Evolutionary conservation across 2,797 vertebrate genomes (phyloP).

Genomic region (Lagorchestes hirsutus): DNA sequence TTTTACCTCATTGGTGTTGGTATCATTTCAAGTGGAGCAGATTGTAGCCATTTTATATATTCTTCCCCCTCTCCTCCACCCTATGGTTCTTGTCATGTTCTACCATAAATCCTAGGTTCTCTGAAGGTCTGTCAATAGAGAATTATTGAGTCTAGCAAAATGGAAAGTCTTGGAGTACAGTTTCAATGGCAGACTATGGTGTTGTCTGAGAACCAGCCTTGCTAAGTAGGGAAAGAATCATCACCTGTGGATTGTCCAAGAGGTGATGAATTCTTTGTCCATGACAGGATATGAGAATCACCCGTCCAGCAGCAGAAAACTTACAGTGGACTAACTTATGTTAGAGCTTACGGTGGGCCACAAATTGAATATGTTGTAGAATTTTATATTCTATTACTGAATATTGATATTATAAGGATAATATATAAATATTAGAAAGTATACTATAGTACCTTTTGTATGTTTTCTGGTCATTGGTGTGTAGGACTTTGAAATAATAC

Average conservation of each 20-base stretch:
- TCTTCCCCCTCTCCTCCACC: neutral
- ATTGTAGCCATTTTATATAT: neutral
- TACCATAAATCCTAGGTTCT: neutral
- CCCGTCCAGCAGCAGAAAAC: neutral
- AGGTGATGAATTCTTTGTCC: neutral
- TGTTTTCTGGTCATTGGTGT: neutral
- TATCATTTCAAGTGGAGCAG: neutral
- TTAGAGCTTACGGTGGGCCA: neutral
- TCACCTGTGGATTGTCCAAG: neutral
- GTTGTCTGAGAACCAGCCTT: neutral
- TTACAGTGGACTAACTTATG: neutral
- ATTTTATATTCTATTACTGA: neutral
- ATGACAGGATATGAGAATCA: neutral
- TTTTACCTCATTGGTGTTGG: neutral
- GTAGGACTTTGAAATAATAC: neutral
- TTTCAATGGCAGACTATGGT: neutral
- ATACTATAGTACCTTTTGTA: neutral
- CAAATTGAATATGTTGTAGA: neutral
- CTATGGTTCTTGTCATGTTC: neutral
- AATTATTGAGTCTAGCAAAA: neutral
- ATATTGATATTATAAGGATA: neutral
- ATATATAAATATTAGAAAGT: neutral
- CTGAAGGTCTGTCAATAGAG: neutral
- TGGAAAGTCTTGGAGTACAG: neutral
- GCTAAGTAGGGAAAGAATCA: neutral